phyloP scores from a whole-genome alignment of 2,888 invertebrate species.

The Rotaria macrura region DNA sequence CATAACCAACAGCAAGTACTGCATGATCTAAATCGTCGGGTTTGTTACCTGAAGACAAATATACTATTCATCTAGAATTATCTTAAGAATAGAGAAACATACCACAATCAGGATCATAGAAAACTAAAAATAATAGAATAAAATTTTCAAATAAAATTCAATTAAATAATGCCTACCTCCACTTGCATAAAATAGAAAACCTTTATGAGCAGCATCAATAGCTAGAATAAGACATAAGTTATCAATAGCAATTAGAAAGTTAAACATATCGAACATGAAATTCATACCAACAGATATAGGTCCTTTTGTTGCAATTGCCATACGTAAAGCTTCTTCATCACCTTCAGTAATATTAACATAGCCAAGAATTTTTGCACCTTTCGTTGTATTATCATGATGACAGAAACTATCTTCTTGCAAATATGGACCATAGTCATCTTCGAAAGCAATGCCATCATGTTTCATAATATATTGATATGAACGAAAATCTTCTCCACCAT shows the following conservation, averaged over 20 bases:
- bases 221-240: too few relatives aligned
- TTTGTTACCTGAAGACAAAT: slow-evolving; percentile 40
- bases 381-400: slow-evolving; percentile 52
- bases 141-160: not conserved
- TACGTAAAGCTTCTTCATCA: slow-evolving; percentile 62
- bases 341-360: slow-evolving; percentile 77
- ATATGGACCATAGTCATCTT: slow-evolving; percentile 81
- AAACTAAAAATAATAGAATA: slow-evolving; percentile 54
- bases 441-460: slow-evolving; percentile 73
- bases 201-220: slow-evolving; percentile 65
- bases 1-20: slow-evolving; percentile 82
- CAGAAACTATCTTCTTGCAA: slow-evolving; percentile 83
- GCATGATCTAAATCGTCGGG: slow-evolving; percentile 57
- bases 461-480: slow-evolving; percentile 84
- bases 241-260: too few relatives aligned
- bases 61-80: not conserved
- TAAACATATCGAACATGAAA: not conserved
- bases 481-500: slow-evolving; percentile 72
- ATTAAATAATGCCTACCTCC: slow-evolving; percentile 56
- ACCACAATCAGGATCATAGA: slow-evolving; percentile 69
- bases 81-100: not conserved
- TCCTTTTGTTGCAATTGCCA: slow-evolving; percentile 74
- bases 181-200: slow-evolving; percentile 81
- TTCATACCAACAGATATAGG: slow-evolving; percentile 64
- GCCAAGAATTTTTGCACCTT: slow-evolving; percentile 49